phyloP scores from a whole-genome alignment of 2,113 vertebrate genomes.

The Ceyx margarethae region DNA sequence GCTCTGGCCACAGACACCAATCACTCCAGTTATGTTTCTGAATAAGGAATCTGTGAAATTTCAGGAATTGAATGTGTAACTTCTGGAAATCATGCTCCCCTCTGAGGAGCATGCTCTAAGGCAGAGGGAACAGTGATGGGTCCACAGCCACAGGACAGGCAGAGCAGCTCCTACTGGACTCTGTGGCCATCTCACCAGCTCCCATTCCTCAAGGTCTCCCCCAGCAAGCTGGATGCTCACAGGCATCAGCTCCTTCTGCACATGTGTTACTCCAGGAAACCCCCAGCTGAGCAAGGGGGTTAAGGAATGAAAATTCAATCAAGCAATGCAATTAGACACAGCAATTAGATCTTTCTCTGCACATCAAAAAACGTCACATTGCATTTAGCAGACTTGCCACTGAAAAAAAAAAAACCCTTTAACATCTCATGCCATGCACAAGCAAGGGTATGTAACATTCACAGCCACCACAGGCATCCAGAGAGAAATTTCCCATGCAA shows the following conservation, averaged over 20 bases:
- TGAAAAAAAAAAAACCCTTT: neutral
- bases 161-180: neutral
- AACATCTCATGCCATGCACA: neutral
- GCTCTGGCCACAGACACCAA: neutral
- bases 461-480: neutral
- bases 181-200: neutral
- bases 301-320: conserved; percentile 50
- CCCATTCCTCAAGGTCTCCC: neutral
- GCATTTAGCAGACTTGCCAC: neutral
- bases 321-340: conserved; percentile 31
- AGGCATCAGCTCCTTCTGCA: neutral
- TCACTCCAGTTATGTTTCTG: neutral
- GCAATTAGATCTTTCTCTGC: conserved; percentile 29
- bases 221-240: neutral
- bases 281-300: neutral
- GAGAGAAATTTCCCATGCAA: neutral
- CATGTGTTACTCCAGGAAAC: conserved; percentile 10
- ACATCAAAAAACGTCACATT: neutral
- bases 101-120: neutral
- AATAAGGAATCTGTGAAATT: neutral
- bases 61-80: fast-evolving
- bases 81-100: neutral
- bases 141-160: fast-evolving
- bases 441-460: conserved; percentile 1
- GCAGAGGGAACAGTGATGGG: neutral